Percentiles rank a stretch among this genome's conserved stretches.
Conservation (phyloP, 2,888 invertebrate genomes). For the Heteromurus nitidus region DNA sequence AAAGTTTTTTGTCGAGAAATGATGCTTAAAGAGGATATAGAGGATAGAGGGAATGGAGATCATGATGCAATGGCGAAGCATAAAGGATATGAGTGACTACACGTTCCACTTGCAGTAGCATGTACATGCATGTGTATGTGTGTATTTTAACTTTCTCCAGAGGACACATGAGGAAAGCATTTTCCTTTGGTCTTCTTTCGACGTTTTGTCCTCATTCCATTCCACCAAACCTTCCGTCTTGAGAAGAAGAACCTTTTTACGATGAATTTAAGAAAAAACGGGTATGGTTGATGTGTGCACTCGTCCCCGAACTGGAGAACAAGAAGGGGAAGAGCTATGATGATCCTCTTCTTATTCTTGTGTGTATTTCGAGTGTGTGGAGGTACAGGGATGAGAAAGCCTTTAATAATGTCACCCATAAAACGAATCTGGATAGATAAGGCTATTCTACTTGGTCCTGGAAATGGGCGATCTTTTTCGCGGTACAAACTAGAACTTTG, state of each 20-base stretch:
- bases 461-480: slow-evolving; percentile 31
- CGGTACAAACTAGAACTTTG: neutral
- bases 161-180: neutral
- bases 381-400: neutral
- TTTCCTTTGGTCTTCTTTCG: neutral
- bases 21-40: neutral
- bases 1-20: neutral
- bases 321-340: neutral
- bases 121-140: too few relatives aligned
- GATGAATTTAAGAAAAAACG: too few relatives aligned
- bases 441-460: slow-evolving; percentile 44
- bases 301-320: too few relatives aligned
- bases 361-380: too few relatives aligned
- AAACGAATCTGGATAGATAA: slow-evolving; percentile 59
- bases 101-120: too few relatives aligned
- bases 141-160: too few relatives aligned
- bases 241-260: neutral
- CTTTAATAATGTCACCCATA: slow-evolving; percentile 55
- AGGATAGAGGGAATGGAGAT: neutral
- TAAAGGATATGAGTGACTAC: too few relatives aligned
- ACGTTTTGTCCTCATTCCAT: too few relatives aligned
- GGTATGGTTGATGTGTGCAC: too few relatives aligned
- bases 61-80: too few relatives aligned
- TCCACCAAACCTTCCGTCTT: neutral
- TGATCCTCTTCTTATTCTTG: neutral